Evolutionary conservation across 2,888 invertebrate genomes (phyloP).

Genomic region (Eumerus sabulonum): DNA sequence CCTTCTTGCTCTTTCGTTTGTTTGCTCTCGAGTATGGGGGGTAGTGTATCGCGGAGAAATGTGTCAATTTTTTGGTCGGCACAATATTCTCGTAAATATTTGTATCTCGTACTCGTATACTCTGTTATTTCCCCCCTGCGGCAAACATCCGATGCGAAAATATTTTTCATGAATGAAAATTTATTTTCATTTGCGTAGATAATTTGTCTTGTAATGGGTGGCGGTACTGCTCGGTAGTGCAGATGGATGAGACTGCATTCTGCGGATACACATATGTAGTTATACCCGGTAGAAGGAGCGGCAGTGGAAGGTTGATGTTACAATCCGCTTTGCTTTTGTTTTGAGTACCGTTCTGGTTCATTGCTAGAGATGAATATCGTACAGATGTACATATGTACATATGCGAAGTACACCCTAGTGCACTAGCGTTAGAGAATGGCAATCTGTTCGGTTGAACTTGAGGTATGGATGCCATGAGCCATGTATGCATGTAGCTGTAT

Average conservation of each 20-base stretch:
- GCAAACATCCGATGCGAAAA: constrained; percentile 55
- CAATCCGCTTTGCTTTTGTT: neutral
- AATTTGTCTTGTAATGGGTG: constrained; percentile 56
- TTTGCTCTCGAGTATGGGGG: too few species aligned
- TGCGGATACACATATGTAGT: constrained; percentile 14
- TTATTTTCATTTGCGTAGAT: constrained; percentile 67
- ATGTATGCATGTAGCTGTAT: constrained; percentile 10
- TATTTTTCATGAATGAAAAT: constrained; percentile 69
- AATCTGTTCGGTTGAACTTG: constrained; percentile 55
- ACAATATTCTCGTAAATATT: constrained; percentile 16
- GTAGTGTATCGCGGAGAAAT: constrained; percentile 23
- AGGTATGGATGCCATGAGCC: constrained; percentile 3
- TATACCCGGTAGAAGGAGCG: neutral
- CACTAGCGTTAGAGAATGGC: constrained; percentile 3
- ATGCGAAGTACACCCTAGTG: too few species aligned
- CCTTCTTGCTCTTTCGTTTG: constrained; percentile 10
- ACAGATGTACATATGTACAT: too few species aligned
- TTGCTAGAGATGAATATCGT: constrained; percentile 14
- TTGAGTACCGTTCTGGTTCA: constrained; percentile 34
- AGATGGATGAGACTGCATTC: constrained; percentile 42
- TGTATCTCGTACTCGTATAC: neutral
- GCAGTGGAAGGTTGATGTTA: neutral
- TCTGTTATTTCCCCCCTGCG: neutral
- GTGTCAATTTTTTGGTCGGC: constrained; percentile 64
- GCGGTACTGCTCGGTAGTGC: constrained; percentile 20